Base-by-base conservation (phyloP, 2,113 vertebrate species). In the Podarcis raffonei region DNA sequence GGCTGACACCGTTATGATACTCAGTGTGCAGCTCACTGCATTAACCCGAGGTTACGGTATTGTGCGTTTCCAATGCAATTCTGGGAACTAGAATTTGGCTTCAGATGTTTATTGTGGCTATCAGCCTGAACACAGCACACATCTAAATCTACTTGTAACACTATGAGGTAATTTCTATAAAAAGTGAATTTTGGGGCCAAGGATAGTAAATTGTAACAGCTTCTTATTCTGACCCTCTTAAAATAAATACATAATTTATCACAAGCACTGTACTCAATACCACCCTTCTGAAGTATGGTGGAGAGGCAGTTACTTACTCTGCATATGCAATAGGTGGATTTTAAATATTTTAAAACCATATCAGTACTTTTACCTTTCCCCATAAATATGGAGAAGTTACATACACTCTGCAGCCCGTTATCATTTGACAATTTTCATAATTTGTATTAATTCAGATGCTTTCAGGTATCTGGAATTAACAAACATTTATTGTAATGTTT, bases 201-300 rank as follows among this genome's bases (percentile, higher is more conserved):
- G 90, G 91, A 88, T 87, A 92, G 88, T 92, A 94, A 94, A 95
- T 92, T 94, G 90, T 94, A 92, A 90, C 89, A 92, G 92, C 86
- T 77, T 48, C 81, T 87, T 72, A 48, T 95, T 92, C 92, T 95
- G 92, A 93, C 92, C 91, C 93, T 94, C 81, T 92, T 96, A 94
- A 86, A 91, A 94, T 93, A 95, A 96, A 95, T 96, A 90, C 94
- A 95, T 96, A 94, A 95, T 95, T 96, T 96, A 96, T 95, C 88
- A 94, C 94, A 94, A 95, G 92, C 93, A 89, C 91, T 93, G 78
- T 92, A 92, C 95, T 94, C 94, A 94, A 93, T 83, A 90, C 93
- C 92, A 91, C 93, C 89, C 92, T 96, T 94, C 92, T 94, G 92
- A 94, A 94, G 94, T 92, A 86, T 92, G 90, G 92, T 88, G 78